phyloP scores from a whole-genome alignment of 2,113 vertebrate species.

The Ailurus styani region DNA sequence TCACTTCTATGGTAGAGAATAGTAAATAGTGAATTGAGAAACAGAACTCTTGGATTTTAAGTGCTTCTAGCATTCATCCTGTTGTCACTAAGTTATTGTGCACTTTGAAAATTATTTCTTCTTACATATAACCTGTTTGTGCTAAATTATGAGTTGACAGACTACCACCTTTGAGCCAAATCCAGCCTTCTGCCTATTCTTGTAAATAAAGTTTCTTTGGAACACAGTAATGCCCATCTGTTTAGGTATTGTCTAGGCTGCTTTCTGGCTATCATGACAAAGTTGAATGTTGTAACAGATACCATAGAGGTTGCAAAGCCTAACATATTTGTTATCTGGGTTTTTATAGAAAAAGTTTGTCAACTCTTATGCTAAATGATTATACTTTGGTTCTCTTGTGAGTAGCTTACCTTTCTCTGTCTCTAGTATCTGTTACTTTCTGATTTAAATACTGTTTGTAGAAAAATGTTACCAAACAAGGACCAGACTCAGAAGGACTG shows the following conservation, averaged over 20 bases:
- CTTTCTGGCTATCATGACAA: not conserved
- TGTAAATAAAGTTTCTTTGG: conserved; percentile 12
- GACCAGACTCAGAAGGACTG: not conserved
- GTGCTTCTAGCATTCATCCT: not conserved
- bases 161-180: not conserved
- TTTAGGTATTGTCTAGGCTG: not conserved
- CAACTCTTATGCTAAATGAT: not conserved
- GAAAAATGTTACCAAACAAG: not conserved
- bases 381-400: not conserved
- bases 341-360: not conserved
- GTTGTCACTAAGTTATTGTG: not conserved
- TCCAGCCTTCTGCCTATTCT: not conserved
- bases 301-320: not conserved
- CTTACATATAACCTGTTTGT: not conserved
- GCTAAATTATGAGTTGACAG: not conserved
- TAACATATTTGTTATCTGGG: not conserved
- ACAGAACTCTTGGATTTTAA: not conserved
- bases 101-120: not conserved
- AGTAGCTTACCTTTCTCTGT: not conserved
- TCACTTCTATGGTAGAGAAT: not conserved
- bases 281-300: not conserved
- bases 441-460: not conserved
- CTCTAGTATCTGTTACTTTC: not conserved
- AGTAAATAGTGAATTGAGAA: not conserved
- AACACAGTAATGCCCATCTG: not conserved